Evolutionary conservation across 2,888 invertebrate species (phyloP), one percentile per base, ranked within the genome.

Genomic region (Acrocyrtus sp.): DNA sequence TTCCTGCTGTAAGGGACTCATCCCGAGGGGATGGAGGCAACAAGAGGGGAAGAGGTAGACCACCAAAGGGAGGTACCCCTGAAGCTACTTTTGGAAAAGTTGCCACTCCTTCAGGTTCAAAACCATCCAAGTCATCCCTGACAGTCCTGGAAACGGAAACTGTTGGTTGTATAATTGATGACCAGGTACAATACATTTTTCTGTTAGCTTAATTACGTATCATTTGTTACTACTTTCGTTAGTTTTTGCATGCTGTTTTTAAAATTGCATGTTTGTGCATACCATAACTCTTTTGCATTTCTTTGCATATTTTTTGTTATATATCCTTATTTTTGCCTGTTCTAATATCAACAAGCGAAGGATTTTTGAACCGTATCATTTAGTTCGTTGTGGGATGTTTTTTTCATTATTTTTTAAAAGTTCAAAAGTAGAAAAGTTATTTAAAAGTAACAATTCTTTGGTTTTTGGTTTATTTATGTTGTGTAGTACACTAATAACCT

Each of bases 101-200:
- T 22, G 60, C 72, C n/a, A 72, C 72, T 43, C 74, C 74, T 5
- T 24, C 56, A n/a, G 21, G 34, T 10, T 54, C 63, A 3, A 63
- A 60, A 34, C 34, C 29, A 10, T 29, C 29, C 51, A 74, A 60
- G 53, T 51, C 79, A 2, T 72, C 78, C 17, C 70, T 79, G 53
- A 70, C 74, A 1, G 78, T 79, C 5, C 83, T 85, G 8, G 82
- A 84, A 17, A 84, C 84, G 3, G 85, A 85, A 80, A 85, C 85
- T 19, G 83, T 85, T 22, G 83, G 83, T 26, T 79, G 75, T 24
- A 80, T 81, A 53, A 77, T 81, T 54, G 80, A 81, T 53, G 80
- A 80, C 10, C 65, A 78, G 47, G 80, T 80, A 75, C n/a, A 69
- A 66, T 27, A 22, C 15, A 48, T 29, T 21, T 29, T 29, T 27